A percentile compares a stretch with the other conserved stretches of the same genome.
phyloP scores from a whole-genome alignment of 2,797 vertebrate genomes.

The Tolypeutes matacus region DNA sequence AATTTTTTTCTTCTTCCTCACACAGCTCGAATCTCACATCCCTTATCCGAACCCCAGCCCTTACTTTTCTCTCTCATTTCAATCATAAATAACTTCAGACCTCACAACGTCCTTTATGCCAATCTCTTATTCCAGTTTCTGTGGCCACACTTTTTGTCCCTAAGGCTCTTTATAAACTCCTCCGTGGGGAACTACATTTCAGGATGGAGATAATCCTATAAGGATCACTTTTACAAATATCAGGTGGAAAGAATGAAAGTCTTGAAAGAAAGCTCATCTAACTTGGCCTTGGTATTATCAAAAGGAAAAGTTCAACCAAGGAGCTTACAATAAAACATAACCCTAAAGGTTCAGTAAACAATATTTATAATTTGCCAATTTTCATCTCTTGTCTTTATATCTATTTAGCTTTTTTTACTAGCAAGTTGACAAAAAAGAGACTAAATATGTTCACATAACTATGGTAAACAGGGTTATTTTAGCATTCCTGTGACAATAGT shows the following conservation, averaged over 20 bases:
- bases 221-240: slow-evolving; percentile 38
- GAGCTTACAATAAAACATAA: not conserved
- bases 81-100: slow-evolving; percentile 39
- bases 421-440: not conserved
- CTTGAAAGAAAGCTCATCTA: not conserved
- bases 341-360: not conserved
- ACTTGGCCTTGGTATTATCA: not conserved
- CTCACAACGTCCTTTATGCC: not conserved
- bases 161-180: not conserved
- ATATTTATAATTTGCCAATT: slow-evolving; percentile 48
- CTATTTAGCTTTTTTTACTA: slow-evolving; percentile 59
- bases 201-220: not conserved
- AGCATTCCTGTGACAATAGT: slow-evolving; percentile 36
- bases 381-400: slow-evolving; percentile 17
- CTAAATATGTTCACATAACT: slow-evolving; percentile 41
- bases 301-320: slow-evolving; percentile 43
- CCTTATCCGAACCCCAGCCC: not conserved
- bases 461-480: slow-evolving; percentile 20
- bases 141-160: not conserved
- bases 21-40: not conserved
- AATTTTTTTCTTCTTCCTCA: not conserved
- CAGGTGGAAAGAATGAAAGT: slow-evolving; percentile 31
- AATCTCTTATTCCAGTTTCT: slow-evolving; percentile 34
- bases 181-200: not conserved
- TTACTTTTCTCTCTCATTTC: slow-evolving; percentile 42